phyloP scores from a whole-genome alignment of 2,888 invertebrate species.

The Horisme vitalbata region DNA sequence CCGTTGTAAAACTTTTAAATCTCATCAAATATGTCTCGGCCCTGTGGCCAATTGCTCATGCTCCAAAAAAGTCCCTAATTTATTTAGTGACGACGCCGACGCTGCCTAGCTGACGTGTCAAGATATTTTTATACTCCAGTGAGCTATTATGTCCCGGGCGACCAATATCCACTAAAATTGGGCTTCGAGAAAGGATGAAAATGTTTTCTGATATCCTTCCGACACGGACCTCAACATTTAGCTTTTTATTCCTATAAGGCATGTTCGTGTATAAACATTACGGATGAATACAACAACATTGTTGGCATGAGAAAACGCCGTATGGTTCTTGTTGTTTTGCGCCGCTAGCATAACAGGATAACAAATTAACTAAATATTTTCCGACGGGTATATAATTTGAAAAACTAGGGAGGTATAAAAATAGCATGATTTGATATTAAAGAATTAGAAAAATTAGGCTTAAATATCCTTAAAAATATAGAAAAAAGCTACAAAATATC shows the following conservation, averaged over 20 bases:
- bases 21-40: no score
- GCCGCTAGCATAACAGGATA: neutral
- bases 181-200: slow-evolving; percentile 8
- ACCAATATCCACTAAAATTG: slow-evolving; percentile 13
- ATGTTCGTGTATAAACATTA: neutral
- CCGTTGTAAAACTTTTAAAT: no score
- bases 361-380: no score
- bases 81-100: no score
- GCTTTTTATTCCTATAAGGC: neutral
- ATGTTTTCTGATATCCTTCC: slow-evolving; percentile 13
- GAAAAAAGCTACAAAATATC: neutral
- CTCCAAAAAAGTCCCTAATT: no score
- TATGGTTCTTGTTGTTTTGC: neutral
- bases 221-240: neutral
- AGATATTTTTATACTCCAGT: slow-evolving; percentile 13
- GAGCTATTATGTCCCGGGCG: slow-evolving; percentile 3
- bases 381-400: no score
- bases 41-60: no score
- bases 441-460: no score
- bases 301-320: neutral
- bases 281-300: neutral
- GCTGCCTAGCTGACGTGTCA: neutral
- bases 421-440: no score
- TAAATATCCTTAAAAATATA: neutral
- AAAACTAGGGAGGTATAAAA: no score